Evolutionary conservation across 1,140 invertebrate genomes (phyloP).

Genomic region (Riptortus pedestris): DNA sequence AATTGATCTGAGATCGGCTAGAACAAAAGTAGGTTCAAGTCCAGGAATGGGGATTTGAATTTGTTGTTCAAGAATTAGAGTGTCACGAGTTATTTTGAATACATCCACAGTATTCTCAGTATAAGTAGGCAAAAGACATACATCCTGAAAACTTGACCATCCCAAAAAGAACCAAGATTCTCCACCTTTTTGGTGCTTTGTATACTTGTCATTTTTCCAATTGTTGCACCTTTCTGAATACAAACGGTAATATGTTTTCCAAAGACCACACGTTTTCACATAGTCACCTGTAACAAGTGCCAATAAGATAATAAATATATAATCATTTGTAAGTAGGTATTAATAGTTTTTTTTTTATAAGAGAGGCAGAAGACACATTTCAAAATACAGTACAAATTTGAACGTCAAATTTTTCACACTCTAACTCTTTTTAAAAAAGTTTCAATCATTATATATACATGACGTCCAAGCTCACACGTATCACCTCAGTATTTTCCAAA

Average conservation of each 20-base stretch:
- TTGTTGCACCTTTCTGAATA: neutral
- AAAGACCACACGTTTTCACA: neutral
- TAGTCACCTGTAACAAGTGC: neutral
- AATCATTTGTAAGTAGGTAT: neutral
- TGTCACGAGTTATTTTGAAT: neutral
- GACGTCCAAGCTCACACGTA: no score
- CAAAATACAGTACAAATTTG: neutral
- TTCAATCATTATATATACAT: neutral
- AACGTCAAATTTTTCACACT: neutral
- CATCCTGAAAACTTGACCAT: neutral
- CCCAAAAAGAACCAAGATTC: slow-evolving; percentile 4
- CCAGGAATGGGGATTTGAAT: neutral
- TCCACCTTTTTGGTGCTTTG: neutral
- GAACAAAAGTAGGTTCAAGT: slow-evolving; percentile 5
- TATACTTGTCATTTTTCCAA: neutral
- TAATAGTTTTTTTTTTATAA: neutral
- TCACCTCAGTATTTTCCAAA: no score
- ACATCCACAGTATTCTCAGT: slow-evolving; percentile 8
- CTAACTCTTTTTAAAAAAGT: neutral
- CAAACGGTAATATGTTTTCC: neutral
- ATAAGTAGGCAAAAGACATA: neutral
- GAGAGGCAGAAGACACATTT: neutral
- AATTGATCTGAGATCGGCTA: neutral
- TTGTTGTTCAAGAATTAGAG: neutral
- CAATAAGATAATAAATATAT: neutral